Percentiles rank a stretch among this genome's conserved stretches.
Conservation (phyloP, 2,888 invertebrate species). For the Apodemia hepburni region DNA sequence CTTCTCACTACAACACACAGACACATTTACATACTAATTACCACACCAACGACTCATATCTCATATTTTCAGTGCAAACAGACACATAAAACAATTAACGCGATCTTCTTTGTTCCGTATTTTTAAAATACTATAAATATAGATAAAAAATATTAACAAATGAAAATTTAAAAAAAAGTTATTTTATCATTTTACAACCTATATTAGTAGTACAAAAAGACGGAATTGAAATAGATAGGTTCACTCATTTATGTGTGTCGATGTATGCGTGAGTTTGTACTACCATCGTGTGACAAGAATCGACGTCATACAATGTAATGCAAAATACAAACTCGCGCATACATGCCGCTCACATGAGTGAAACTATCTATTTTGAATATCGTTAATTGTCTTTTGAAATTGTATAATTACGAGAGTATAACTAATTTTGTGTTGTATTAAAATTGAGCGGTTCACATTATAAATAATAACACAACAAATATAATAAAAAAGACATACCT, state of each 20-base stretch:
- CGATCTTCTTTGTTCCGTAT: not conserved
- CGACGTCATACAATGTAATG: not conserved
- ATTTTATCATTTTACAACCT: not conserved
- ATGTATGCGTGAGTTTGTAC: constrained; percentile 5
- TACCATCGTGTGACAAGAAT: constrained; percentile 1
- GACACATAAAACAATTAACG: not conserved
- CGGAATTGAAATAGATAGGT: constrained; percentile 1
- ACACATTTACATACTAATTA: too few relatives aligned
- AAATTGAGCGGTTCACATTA: constrained; percentile 22
- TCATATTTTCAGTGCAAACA: too few relatives aligned
- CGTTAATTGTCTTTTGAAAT: not conserved
- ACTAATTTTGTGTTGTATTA: not conserved
- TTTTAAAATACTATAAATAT: not conserved
- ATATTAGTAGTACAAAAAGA: constrained; percentile 3
- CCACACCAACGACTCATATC: too few relatives aligned
- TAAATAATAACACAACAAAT: not conserved
- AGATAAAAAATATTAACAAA: not conserved
- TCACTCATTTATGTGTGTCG: constrained; percentile 9
- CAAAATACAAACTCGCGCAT: not conserved
- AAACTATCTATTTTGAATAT: constrained; percentile 6
- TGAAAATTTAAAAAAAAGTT: not conserved
- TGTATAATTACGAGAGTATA: not conserved
- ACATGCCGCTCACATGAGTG: constrained; percentile 9
- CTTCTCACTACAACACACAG: constrained; percentile 39
- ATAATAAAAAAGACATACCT: constrained; percentile 18